Evolutionary conservation across 2,888 invertebrate species (phyloP), one percentile per base, ranked within the genome.

Genomic region (Platerodrilus igneus): DNA sequence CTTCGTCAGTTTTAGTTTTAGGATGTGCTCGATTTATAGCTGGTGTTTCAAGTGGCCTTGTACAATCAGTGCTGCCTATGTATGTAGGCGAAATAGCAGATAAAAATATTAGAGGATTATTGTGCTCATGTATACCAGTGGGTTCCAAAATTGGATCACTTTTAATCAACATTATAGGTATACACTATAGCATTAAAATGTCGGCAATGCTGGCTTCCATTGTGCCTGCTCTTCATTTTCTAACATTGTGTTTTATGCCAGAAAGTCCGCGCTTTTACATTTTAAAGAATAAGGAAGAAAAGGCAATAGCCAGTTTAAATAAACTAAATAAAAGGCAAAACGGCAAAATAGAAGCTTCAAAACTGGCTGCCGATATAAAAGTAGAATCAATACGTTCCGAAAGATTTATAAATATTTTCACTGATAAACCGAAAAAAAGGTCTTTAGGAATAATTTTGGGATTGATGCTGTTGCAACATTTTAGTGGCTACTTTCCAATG

Each of bases 111-210:
- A n/a, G n/a, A n/a, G 79, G 66, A 71, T 79, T 5, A 70, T 71
- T 1, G 69, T 72, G 1, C 76, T 78, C 0, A 73, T 78, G 54
- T 81, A 79, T 56, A 66, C 79, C 8, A 75, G 75, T 1, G 80
- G 79, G 59, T 7, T 70, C 76, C 49, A 71, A 72, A 28, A 63
- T 74, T 56, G 79, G 79, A 48, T 75, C 78, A 60, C 70, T 79
- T 56, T 64, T 76, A 55, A 76, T 78, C 49, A 79, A 77, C 66
- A 70, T 75, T 59, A 72, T 79, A 52, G 78, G 77, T 14, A 75
- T 76, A 4, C 74, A 70, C 58, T 73, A 75, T 19, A 63, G 70
- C 47, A 73, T 77, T 66, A 60, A 59, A 46, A 62, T 61, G 13
- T 64, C 76, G 48, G 76, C 75, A 38, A 65, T 68, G 37, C 69